phyloP scores from a whole-genome alignment of 1,140 invertebrate genomes.

The Lasaia peninsularis region DNA sequence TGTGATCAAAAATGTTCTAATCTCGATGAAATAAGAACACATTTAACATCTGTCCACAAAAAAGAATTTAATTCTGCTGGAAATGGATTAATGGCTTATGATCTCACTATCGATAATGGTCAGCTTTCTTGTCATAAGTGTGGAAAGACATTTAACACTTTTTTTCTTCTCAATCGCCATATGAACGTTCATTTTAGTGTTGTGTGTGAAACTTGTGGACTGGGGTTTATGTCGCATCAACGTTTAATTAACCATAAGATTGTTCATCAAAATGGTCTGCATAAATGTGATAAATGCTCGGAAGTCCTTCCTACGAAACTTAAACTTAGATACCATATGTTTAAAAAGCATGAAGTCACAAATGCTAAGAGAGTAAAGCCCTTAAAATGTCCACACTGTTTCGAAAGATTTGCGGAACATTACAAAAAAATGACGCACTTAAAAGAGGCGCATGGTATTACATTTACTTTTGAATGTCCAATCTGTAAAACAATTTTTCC shows the following conservation, averaged over 20 bases:
- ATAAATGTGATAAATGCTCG: slow-evolving; percentile 58
- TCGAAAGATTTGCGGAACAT: slow-evolving; percentile 62
- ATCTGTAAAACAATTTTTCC: slow-evolving; percentile 49
- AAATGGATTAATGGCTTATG: slow-evolving; percentile 61
- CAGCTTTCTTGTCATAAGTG: slow-evolving; percentile 59
- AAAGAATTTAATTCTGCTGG: slow-evolving; percentile 62
- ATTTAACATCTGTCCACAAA: slow-evolving; percentile 45
- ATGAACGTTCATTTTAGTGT: slow-evolving; percentile 67
- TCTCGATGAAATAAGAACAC: slow-evolving; percentile 54
- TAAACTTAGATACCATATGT: slow-evolving; percentile 56
- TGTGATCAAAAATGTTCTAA: slow-evolving; percentile 57
- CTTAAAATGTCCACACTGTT: slow-evolving; percentile 65
- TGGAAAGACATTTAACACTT: slow-evolving; percentile 56
- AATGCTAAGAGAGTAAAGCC: slow-evolving; percentile 56
- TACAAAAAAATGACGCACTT: slow-evolving; percentile 67
- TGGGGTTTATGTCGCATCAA: slow-evolving; percentile 68
- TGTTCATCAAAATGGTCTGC: slow-evolving; percentile 56
- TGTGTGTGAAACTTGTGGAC: slow-evolving; percentile 68
- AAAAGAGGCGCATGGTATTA: slow-evolving; percentile 59
- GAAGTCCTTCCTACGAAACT: slow-evolving; percentile 59
- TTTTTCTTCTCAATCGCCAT: slow-evolving; percentile 62
- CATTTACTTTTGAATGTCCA: slow-evolving; percentile 60
- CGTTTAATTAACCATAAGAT: slow-evolving; percentile 58
- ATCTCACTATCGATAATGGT: slow-evolving; percentile 48
- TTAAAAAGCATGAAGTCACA: slow-evolving; percentile 55